A percentile compares a stretch with the other conserved stretches of the same genome.
Conservation (phyloP, 2,888 invertebrate genomes). For the Emesis castigata region DNA sequence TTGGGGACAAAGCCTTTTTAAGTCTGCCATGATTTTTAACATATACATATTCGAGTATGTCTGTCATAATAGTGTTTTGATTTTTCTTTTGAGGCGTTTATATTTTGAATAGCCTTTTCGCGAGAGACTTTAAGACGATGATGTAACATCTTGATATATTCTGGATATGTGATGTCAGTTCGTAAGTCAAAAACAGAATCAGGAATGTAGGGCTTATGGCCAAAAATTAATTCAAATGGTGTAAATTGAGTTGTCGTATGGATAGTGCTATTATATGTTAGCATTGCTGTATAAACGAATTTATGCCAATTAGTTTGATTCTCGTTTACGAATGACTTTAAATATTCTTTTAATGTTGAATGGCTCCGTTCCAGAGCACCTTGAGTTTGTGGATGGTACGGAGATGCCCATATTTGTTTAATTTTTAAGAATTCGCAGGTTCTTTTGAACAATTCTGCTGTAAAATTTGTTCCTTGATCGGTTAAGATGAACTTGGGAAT, state of each 20-base stretch:
- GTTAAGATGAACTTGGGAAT: constrained; percentile 37
- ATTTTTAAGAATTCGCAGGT: neutral
- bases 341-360: neutral
- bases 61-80: neutral
- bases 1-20: neutral
- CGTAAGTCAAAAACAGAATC: neutral
- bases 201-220: constrained; percentile 2
- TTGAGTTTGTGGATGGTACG: neutral
- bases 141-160: neutral
- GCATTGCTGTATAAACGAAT: constrained; percentile 12
- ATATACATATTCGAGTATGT: neutral
- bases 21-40: neutral
- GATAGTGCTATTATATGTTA: constrained; percentile 8
- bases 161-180: neutral
- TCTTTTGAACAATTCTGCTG: neutral
- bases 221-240: constrained; percentile 1
- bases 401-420: neutral
- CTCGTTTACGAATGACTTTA: constrained; percentile 49
- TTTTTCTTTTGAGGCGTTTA: neutral
- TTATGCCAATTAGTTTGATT: constrained; percentile 48
- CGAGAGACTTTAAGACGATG: neutral
- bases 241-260: constrained; percentile 16
- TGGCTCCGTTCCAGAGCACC: neutral
- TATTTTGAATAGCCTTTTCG: neutral
- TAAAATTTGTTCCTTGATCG: constrained; percentile 42